phyloP scores from a whole-genome alignment of 1,140 invertebrate genomes.

The Bombus haemorrhoidalis region DNA sequence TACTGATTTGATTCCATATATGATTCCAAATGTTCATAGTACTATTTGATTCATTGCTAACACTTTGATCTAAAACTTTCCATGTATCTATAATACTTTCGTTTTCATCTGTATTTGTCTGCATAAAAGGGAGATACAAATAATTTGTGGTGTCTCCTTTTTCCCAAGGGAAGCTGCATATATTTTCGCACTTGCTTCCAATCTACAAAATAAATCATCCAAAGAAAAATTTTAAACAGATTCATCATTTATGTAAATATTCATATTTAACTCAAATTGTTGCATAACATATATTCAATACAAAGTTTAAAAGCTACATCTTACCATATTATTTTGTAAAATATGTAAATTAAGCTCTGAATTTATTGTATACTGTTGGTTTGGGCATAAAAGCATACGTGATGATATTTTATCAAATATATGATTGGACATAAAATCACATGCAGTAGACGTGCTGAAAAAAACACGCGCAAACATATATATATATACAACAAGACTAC shows the following conservation, averaged over 20 bases:
- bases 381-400: not conserved
- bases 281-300: not conserved
- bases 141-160: not conserved
- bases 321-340: not conserved
- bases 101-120: constrained; percentile 9
- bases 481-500: not conserved
- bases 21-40: constrained; percentile 24
- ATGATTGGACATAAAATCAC: constrained; percentile 24
- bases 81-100: constrained; percentile 53
- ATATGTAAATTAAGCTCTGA: not conserved
- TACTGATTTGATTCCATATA: constrained; percentile 13
- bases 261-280: not conserved
- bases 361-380: not conserved
- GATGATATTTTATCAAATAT: constrained; percentile 17
- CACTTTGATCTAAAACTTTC: constrained; percentile 41
- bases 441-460: not conserved
- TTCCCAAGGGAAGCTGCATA: not conserved
- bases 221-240: not conserved
- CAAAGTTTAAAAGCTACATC: not conserved
- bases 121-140: not conserved
- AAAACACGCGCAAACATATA: not conserved
- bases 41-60: constrained; percentile 29
- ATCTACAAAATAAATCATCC: not conserved
- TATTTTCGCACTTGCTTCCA: not conserved
- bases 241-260: not conserved